These are phyloP conservation scores for Brachypodius melanocephalos DNA, from an alignment of 2,113 vertebrate species.

Conservation along the genomic window DNA sequence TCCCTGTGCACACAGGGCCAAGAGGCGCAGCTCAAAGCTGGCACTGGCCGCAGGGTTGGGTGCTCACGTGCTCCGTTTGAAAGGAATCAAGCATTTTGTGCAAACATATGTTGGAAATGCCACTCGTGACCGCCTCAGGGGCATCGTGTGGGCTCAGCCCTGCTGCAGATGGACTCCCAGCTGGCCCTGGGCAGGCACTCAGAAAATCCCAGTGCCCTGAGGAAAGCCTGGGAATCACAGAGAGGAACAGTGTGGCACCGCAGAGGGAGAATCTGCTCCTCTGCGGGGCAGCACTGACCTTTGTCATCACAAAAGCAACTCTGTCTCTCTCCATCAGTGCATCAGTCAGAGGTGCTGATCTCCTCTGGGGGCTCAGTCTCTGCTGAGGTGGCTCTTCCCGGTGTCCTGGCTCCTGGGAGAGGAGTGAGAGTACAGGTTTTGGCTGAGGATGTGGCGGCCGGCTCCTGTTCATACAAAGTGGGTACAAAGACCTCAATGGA, in stretches of 20 bases:
- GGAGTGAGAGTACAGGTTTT: background rate
- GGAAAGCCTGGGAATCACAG: background rate
- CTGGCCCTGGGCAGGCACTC: background rate
- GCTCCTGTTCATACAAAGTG: background rate
- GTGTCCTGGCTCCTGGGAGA: background rate
- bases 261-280: background rate
- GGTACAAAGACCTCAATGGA: background rate
- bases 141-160: background rate
- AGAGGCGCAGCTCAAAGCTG: background rate
- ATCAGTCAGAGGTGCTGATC: rapidly evolving
- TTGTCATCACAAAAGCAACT: background rate
- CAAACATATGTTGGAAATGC: background rate
- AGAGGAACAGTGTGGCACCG: background rate
- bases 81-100: background rate
- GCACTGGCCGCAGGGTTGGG: background rate
- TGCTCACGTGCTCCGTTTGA: background rate
- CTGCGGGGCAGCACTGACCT: background rate
- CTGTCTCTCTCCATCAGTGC: background rate
- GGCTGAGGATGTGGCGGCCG: background rate
- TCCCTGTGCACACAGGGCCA: background rate
- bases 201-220: background rate
- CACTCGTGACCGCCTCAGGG: background rate
- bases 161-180: background rate
- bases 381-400: background rate
- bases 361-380: background rate